phyloP scores from a whole-genome alignment of 2,113 vertebrate species.

The Sinocyclocheilus maitianheensis region DNA sequence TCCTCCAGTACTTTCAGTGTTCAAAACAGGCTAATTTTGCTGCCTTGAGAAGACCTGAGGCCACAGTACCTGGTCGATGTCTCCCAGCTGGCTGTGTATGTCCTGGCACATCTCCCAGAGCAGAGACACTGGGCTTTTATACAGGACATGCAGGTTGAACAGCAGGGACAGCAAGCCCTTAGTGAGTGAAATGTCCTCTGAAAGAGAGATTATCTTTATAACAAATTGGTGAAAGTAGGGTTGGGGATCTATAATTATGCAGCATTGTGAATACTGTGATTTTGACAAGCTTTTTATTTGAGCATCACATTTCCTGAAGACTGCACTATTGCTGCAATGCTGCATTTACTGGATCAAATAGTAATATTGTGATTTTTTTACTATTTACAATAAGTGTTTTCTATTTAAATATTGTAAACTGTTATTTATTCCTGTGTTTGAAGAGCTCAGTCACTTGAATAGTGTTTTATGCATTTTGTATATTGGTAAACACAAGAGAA shows the following conservation, averaged over 20 bases:
- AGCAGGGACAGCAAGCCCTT: conserved; percentile 87
- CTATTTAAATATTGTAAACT: no score
- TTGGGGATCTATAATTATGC: background rate
- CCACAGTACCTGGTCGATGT: conserved; percentile 85
- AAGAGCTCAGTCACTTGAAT: no score
- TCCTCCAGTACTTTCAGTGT: background rate
- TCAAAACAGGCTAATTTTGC: conserved; percentile 68
- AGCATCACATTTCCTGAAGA: background rate
- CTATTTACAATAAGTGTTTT: no score
- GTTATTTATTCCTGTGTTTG: no score
- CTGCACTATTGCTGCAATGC: background rate
- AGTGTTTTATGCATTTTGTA: no score
- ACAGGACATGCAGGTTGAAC: conserved; percentile 83
- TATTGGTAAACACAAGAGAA: no score
- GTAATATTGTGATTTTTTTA: no score
- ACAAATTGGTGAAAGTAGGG: background rate
- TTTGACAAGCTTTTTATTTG: background rate
- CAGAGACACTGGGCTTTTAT: conserved; percentile 85
- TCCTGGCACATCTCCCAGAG: conserved; percentile 92
- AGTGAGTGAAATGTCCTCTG: conserved; percentile 88
- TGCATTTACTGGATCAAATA: background rate
- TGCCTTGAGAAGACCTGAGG: conserved; percentile 62
- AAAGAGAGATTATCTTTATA: background rate
- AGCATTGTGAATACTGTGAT: background rate
- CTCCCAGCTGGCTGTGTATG: conserved; percentile 90